Base-by-base conservation (phyloP, 2,888 invertebrate genomes). In the Auanema freiburgensis region DNA sequence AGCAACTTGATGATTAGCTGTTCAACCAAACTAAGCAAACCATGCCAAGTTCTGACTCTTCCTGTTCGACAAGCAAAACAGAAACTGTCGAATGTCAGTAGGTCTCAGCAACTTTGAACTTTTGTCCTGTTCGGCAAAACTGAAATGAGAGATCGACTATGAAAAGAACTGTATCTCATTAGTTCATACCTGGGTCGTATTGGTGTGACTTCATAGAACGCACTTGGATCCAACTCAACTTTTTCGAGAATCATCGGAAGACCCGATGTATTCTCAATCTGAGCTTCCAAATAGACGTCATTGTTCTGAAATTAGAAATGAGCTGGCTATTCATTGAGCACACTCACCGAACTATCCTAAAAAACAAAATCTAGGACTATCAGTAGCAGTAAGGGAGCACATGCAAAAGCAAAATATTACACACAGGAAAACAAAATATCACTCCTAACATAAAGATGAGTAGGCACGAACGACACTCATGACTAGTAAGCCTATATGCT, bases 201-300 rank as follows among this genome's bases (percentile, higher is more conserved):
- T 64, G 85, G 84, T 16, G 58, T 60, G 67, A 79, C 42, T 89
- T 89, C 89, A 85, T 96, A 98, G 75, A 92, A 89, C 76, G 90
- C 89, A 0, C 95, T 92, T 33, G 95, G 92, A 85, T 97, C 96
- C 68, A 97, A 86, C 24, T 91, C 90, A 4, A 98, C 94, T 85
- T 92, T 92, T 84, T 97, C 96, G 77, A 98, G 88, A 82, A 91
- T 92, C 79, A 98, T 93, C 1, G 94, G 91, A 0, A 91, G 90
- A 12, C 90, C 89, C 8, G 96, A 97, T 58, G 94, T 92, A 85
- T 98, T 98, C 87, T 96, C 93, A 44, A 92, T 90, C 85, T 90
- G 89, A 14, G 90, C 90, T 84, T 90, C 90, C 67, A 90, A 84
- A 80, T 88, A 90, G 18, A 90, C 89, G 83, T 90, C 90, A 84